Evolutionary conservation across 2,888 invertebrate species (phyloP), one percentile per base, ranked within the genome.

Genomic region (Seira ritae): DNA sequence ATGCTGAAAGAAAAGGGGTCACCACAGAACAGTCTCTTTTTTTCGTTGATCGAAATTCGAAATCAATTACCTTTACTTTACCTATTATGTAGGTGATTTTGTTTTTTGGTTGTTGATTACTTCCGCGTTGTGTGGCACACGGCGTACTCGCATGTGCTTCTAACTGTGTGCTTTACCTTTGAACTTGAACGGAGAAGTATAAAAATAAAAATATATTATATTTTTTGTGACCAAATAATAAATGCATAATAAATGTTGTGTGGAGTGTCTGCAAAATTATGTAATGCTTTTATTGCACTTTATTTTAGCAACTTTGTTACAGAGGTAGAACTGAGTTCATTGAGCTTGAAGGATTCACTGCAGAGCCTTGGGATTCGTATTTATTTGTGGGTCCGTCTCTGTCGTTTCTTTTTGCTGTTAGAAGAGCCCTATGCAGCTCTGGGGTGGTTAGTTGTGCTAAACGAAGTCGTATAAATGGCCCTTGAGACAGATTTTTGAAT

Each of bases 381-480:
- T 73, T 73, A 1, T 73, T 24, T 1, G 50, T 31, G 17, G 31
- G 10, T 6, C 50, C 23, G 8, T 60, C 31, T 0, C 22, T 22
- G 67, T 50, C 62, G 20, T 37, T 24, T 20, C 17, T 37, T 1
- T n/a, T 22, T 37, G n/a, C n/a, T n/a, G n/a, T n/a, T n/a, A 67
- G 19, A 37, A 22, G 15, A 15, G 17, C 17, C 31, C 80, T 46
- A 60, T 80, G 20, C 62, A 37, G 19, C 31, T 81, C 81, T 2
- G 81, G 81, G 12, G 81, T 81, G 1, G 70, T 76, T 10, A 81
- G 65, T 8, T 75, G 20, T 0, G n/a, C 15, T 0, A 81, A 75
- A 4, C 24, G 75, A 37, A 81, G 65, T 66, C 81, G 46, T 15
- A 62, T 60, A 12, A 71, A 75, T 0, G 46, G 24, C 22, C 60